Conservation (phyloP, 2,888 invertebrate species). For the Eledone cirrhosa region DNA sequence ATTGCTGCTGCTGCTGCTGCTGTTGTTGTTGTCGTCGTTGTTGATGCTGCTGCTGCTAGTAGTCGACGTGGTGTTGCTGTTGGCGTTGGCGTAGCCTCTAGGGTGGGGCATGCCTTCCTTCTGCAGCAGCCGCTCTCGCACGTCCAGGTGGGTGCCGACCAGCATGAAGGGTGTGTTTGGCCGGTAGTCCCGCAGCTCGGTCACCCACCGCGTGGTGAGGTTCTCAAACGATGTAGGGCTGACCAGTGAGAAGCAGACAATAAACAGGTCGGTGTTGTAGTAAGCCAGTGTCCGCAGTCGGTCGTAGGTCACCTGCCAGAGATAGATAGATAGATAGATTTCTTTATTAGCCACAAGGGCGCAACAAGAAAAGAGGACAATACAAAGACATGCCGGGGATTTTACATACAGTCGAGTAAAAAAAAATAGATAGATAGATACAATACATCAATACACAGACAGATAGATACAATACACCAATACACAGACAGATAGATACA, state of each 20-base stretch:
- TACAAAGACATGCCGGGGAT: too few species aligned
- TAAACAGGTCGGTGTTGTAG: slow-evolving; percentile 57
- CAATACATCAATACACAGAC: not conserved
- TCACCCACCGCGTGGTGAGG: slow-evolving; percentile 53
- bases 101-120: slow-evolving; percentile 38
- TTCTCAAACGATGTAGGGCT: slow-evolving; percentile 54
- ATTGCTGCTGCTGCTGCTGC: slow-evolving; percentile 41
- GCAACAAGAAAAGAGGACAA: too few species aligned
- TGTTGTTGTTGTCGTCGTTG: slow-evolving; percentile 42
- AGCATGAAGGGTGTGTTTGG: slow-evolving; percentile 55
- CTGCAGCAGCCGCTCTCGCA: slow-evolving; percentile 40
- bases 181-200: slow-evolving; percentile 53
- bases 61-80: slow-evolving; percentile 40
- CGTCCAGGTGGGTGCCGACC: slow-evolving; percentile 57
- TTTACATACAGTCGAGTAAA: too few species aligned
- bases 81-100: slow-evolving; percentile 37
- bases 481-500: too few species aligned
- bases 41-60: slow-evolving; percentile 38
- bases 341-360: too few species aligned
- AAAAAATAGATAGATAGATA: slow-evolving; percentile 24
- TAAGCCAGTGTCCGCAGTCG: slow-evolving; percentile 54
- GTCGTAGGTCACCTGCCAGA: slow-evolving; percentile 56
- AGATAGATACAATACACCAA: too few species aligned
- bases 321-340: slow-evolving; percentile 22
- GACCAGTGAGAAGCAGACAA: slow-evolving; percentile 56